A percentile compares a stretch with the other conserved stretches of the same genome.
Evolutionary conservation across 1,140 invertebrate species (phyloP).

Genomic region (Cyphomyrmex costatus): DNA sequence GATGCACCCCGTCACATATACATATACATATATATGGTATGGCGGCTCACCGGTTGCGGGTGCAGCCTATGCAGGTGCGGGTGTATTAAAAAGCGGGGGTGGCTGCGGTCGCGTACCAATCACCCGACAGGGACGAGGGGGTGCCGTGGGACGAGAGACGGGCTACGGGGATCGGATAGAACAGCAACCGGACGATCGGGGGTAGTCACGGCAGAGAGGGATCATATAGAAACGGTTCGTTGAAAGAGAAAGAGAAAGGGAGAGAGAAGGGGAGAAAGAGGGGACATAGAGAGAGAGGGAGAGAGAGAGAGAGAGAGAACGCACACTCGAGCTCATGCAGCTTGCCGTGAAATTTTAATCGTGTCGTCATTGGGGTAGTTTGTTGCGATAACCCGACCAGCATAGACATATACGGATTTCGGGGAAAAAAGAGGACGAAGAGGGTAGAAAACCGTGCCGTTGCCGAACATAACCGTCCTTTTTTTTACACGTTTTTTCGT

Average conservation of each 20-base stretch:
- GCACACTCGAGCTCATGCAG: conserved; percentile 76
- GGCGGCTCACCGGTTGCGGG: conserved; percentile 73
- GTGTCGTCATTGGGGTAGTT: conserved; percentile 84
- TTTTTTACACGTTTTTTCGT: conserved; percentile 46
- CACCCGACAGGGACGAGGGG: conserved; percentile 76
- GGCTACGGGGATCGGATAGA: conserved; percentile 64
- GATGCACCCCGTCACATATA: conserved; percentile 67
- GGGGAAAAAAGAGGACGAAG: conserved; percentile 35
- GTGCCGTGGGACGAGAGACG: conserved; percentile 60
- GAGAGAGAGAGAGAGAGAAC: conserved; percentile 48
- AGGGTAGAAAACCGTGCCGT: conserved; percentile 39
- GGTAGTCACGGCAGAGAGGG: conserved; percentile 75
- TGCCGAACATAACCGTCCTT: conserved; percentile 30
- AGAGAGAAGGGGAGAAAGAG: conserved; percentile 23
- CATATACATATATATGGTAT: conserved; percentile 62
- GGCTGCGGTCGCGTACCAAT: conserved; percentile 84
- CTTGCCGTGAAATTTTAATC: conserved; percentile 84
- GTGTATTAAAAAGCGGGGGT: conserved; percentile 84
- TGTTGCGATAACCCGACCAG: conserved; percentile 83
- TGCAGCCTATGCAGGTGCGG: conserved; percentile 80
- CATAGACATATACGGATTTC: conserved; percentile 77
- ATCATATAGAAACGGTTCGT: conserved; percentile 78
- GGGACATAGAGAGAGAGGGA: conserved; percentile 52
- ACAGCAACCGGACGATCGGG: conserved; percentile 71
- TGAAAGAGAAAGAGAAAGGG: conserved; percentile 61